Base-by-base conservation (phyloP, 2,888 invertebrate species). In the Colletes collaris region DNA sequence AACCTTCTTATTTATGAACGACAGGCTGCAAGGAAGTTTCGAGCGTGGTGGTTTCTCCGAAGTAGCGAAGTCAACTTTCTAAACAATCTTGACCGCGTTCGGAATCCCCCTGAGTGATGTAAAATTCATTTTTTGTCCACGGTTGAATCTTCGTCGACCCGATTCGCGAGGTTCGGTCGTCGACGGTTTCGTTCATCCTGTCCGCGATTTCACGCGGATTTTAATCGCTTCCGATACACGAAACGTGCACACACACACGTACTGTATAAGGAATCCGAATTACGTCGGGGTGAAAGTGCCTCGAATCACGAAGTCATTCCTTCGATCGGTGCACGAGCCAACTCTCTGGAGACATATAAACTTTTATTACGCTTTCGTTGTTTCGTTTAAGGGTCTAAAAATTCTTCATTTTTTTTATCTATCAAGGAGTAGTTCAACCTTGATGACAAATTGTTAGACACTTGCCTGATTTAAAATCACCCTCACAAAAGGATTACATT, bases 41-140 rank as follows among this genome's bases (percentile, higher is more conserved):
- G 35, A 64, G 49, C 63, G 49, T 16, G 13, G 49, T 46, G 35
- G 27, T 76, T 76, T 77, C 77, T 27, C 76, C 56, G 55, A 71
- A 60, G 58, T 44, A 49, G 55, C 60, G 10, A 66, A 56, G 40
- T 49, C 77, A 63, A 58, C 77, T 77, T 77, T 77, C 77, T 76
- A 76, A 76, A 68, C 77, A 76, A 76, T 77, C 76, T 68, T 77
- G 76, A 10, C 76, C 77, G 76, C 77, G 63, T 77, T 76, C 60
- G 37, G 52, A 46, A 63, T 64, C 68, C 53, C 63, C 68, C n/a
- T 52, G 16, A 59, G 67, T 76, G 58, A 76, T 59, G 76, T 77
- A 76, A 77, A 77, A 76, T 76, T 76, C 58, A 76, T 27, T 76
- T 77, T 76, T 77, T 49, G 4, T 10, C 50, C 46, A 3, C 2